Conservation (phyloP, 2,888 invertebrate species). For the Copidosoma aretas region DNA sequence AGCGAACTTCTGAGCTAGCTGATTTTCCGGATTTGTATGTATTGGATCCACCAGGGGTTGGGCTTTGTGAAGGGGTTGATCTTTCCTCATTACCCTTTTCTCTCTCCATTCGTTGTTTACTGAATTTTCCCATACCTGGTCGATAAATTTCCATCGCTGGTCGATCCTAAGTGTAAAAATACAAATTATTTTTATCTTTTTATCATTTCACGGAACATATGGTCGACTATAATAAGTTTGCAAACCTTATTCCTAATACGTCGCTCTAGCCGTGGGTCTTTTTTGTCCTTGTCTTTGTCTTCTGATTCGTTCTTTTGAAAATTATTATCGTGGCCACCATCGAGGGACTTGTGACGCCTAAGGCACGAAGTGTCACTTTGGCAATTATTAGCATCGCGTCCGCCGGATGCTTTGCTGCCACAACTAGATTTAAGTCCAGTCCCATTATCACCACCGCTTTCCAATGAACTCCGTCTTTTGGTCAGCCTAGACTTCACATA, state of each 20-base stretch:
- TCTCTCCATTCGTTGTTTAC: constrained; percentile 68
- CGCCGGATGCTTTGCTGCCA: constrained; percentile 16
- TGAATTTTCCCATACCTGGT: constrained; percentile 85
- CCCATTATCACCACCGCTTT: constrained; percentile 57
- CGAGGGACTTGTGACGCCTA: constrained; percentile 67
- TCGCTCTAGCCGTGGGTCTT: constrained; percentile 68
- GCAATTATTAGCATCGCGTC: constrained; percentile 49
- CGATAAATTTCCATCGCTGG: constrained; percentile 90
- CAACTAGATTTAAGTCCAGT: constrained; percentile 16
- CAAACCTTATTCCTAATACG: constrained; percentile 73
- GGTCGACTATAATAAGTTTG: constrained; percentile 6
- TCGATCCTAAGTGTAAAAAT: constrained; percentile 71
- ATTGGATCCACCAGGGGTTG: constrained; percentile 50
- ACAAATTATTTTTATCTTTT: not conserved
- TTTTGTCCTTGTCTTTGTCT: constrained; percentile 66
- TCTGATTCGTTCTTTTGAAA: constrained; percentile 66
- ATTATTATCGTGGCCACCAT: constrained; percentile 66
- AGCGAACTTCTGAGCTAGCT: constrained; percentile 55
- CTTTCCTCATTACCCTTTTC: constrained; percentile 60
- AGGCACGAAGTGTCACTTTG: constrained; percentile 60
- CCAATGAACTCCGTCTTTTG: constrained; percentile 59
- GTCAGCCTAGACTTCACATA: constrained; percentile 42
- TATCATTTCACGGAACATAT: too few species aligned
- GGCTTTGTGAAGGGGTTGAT: constrained; percentile 58
- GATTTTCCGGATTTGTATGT: constrained; percentile 48